These are phyloP conservation scores for Rhabdornis inornatus DNA, from an alignment of 2,113 vertebrate genomes.

Conservation along the genomic window DNA sequence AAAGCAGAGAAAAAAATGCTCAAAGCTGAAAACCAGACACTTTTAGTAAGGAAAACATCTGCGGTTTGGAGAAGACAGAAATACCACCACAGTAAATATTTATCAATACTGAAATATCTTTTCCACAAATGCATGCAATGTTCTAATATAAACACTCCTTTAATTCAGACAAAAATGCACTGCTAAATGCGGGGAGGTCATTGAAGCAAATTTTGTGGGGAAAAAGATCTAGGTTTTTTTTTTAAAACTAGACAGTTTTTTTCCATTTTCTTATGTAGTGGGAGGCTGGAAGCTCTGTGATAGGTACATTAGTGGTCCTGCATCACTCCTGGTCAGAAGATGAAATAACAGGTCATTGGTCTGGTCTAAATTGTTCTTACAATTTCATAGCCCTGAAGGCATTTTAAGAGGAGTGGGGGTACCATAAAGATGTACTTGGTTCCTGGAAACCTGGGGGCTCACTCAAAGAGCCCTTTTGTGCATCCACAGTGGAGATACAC, in stretches of 20 bases:
- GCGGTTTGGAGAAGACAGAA: constrained; percentile 66
- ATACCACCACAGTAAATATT: constrained; percentile 65
- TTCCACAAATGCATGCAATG: constrained; percentile 29
- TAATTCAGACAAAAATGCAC: not conserved
- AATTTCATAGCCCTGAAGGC: not conserved
- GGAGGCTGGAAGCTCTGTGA: not conserved
- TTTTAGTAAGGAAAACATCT: constrained; percentile 60
- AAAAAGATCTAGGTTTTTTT: not conserved
- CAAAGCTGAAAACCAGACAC: not conserved
- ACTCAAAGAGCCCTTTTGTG: not conserved
- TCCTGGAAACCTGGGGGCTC: not conserved
- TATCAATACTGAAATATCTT: constrained; percentile 62
- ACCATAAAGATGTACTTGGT: not conserved
- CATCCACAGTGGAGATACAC: not conserved
- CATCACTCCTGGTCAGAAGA: not conserved
- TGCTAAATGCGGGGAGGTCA: constrained; percentile 34
- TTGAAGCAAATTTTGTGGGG: not conserved
- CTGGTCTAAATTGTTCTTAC: not conserved
- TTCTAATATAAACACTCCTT: constrained; percentile 33
- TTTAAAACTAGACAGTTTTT: not conserved
- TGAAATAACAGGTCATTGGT: not conserved
- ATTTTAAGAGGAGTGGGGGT: not conserved
- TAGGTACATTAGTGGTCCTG: not conserved
- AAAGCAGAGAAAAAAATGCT: constrained; percentile 8
- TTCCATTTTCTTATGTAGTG: not conserved